These are phyloP conservation scores for Holotrichia oblita DNA, from an alignment of 1,140 invertebrate genomes.

Conservation along the genomic window DNA sequence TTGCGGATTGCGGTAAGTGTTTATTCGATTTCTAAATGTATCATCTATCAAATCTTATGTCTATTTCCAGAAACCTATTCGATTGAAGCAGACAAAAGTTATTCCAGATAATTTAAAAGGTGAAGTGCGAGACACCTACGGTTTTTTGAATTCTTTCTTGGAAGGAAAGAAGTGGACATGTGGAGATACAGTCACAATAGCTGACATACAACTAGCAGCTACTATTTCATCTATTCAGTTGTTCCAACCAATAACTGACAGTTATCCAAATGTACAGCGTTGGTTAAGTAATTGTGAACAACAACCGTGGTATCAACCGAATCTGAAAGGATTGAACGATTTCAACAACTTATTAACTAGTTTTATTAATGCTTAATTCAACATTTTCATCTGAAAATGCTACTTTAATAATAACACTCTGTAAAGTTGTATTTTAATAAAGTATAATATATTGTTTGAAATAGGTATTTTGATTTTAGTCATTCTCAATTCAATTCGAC, in stretches of 20 bases:
- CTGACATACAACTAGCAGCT: slow-evolving; percentile 5
- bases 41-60: not conserved
- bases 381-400: not conserved
- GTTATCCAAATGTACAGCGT: slow-evolving; percentile 31
- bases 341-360: not conserved
- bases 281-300: slow-evolving; percentile 22
- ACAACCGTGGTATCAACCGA: slow-evolving; percentile 11
- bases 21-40: not conserved
- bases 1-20: slow-evolving; percentile 20
- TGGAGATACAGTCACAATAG: not conserved
- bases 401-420: too few relatives aligned
- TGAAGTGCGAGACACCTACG: slow-evolving; percentile 31
- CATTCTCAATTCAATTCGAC: too few relatives aligned
- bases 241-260: not conserved
- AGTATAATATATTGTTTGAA: too few relatives aligned
- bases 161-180: slow-evolving; percentile 18
- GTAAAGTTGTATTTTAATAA: too few relatives aligned
- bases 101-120: slow-evolving; percentile 52
- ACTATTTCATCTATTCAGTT: not conserved
- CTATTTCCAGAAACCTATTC: slow-evolving; percentile 49
- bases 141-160: slow-evolving; percentile 13
- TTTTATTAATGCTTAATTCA: not conserved
- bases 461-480: too few relatives aligned
- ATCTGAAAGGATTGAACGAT: slow-evolving; percentile 23
- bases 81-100: slow-evolving; percentile 46